Evolutionary conservation across 2,797 vertebrate species (phyloP).

Genomic region (Hipposideros larvatus): DNA sequence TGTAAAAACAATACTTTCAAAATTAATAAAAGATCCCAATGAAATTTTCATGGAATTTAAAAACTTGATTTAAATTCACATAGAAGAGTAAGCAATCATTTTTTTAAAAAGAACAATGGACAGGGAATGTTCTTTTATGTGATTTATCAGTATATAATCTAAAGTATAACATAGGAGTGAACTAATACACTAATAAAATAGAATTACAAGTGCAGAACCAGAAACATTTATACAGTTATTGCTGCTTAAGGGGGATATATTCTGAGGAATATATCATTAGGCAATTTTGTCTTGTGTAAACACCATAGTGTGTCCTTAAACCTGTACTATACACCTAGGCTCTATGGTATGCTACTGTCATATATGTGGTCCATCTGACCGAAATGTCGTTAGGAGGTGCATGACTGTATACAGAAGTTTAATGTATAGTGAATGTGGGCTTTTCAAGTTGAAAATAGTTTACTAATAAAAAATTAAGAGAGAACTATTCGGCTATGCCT

Average conservation of each 20-base stretch:
- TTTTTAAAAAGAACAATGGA: neutral
- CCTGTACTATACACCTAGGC: too few relatives aligned
- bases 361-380: neutral
- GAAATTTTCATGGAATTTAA: neutral
- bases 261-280: neutral
- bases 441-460: neutral
- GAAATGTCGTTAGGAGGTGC: too few relatives aligned
- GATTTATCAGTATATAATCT: neutral
- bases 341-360: neutral
- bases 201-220: neutral
- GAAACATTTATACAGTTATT: neutral
- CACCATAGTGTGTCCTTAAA: neutral
- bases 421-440: neutral
- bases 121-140: neutral
- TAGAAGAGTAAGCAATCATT: neutral
- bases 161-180: neutral
- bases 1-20: neutral
- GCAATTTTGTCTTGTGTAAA: neutral
- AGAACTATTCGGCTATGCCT: neutral
- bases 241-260: neutral
- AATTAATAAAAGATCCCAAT: neutral
- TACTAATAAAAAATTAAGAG: neutral
- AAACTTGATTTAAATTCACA: neutral
- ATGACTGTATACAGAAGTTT: neutral
- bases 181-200: neutral